Conservation (phyloP, 1,140 invertebrate species). For the Heliothis subflexa region DNA sequence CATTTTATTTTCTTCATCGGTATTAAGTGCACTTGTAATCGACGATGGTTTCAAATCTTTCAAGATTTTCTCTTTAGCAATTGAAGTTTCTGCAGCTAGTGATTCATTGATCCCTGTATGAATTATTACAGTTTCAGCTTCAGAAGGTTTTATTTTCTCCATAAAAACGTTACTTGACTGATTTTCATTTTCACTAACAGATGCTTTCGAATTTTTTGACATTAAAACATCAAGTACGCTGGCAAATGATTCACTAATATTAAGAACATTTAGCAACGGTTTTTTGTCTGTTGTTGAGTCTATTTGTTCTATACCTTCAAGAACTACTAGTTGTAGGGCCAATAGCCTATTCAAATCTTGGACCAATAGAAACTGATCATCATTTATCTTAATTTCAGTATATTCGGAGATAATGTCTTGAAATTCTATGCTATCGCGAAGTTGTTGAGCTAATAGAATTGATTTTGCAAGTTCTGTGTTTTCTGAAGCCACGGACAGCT, state of each 20-base stretch:
- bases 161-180: too few relatives aligned
- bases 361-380: not conserved
- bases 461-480: not conserved
- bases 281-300: not conserved
- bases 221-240: not conserved
- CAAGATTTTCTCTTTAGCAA: too few relatives aligned
- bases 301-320: not conserved
- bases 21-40: too few relatives aligned
- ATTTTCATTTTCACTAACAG: too few relatives aligned
- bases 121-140: not conserved
- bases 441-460: not conserved
- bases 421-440: not conserved
- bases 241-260: slow-evolving; percentile 2
- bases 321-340: not conserved
- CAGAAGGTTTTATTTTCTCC: not conserved
- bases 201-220: not conserved
- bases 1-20: too few relatives aligned
- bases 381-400: not conserved
- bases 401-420: not conserved
- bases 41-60: too few relatives aligned
- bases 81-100: not conserved
- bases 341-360: slow-evolving; percentile 15
- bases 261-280: not conserved
- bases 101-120: not conserved
- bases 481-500: not conserved